Evolutionary conservation across 2,113 vertebrate species (phyloP).

Genomic region (Tursiops truncatus): DNA sequence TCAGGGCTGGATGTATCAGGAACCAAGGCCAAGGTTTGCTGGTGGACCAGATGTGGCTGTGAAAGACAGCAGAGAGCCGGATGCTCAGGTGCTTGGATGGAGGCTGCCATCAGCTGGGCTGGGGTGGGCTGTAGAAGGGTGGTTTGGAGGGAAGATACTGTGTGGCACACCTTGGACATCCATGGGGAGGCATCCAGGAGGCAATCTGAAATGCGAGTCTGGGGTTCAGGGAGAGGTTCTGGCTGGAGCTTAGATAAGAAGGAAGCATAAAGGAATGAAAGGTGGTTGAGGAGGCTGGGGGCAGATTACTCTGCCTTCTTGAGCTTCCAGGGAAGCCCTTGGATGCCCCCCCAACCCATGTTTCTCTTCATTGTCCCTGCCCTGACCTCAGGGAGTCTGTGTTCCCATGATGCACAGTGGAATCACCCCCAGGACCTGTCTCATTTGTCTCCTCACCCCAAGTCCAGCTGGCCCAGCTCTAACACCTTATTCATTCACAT

Average conservation of each 20-base stretch:
- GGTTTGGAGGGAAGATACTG: not conserved
- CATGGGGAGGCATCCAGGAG: not conserved
- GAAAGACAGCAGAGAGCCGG: not conserved
- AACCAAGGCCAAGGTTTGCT: not conserved
- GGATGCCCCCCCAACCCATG: not conserved
- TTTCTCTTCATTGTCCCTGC: not conserved
- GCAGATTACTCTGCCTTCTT: not conserved
- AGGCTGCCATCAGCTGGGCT: not conserved
- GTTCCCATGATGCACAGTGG: not conserved
- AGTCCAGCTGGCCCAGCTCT: not conserved
- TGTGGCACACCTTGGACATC: not conserved
- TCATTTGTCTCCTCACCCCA: not conserved
- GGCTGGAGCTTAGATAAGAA: not conserved
- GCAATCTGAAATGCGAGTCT: not conserved
- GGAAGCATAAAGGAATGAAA: not conserved
- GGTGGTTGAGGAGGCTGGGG: not conserved
- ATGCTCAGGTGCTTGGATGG: not conserved
- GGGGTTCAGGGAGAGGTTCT: not conserved
- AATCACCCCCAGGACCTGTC: not conserved
- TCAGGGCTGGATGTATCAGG: not conserved
- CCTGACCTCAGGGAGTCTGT: not conserved
- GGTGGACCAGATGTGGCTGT: too few relatives aligned
- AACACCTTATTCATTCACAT: not conserved
- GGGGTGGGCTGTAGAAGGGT: not conserved
- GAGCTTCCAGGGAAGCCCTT: not conserved